A percentile compares a stretch with the other conserved stretches of the same genome.
Conservation (phyloP, 1,140 invertebrate species). For the Triops longicaudatus region DNA sequence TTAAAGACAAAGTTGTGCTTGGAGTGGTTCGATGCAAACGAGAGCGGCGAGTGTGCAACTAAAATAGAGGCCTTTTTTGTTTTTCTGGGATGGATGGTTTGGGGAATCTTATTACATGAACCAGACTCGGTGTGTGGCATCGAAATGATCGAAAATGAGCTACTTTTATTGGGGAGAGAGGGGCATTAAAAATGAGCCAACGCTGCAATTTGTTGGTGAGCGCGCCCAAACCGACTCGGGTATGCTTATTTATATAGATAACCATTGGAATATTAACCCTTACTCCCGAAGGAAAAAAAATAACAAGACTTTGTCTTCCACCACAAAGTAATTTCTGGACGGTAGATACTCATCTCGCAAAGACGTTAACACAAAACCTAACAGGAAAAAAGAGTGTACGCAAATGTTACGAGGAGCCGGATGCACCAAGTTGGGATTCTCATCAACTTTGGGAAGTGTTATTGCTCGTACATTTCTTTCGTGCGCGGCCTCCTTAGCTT, state of each 20-base stretch:
- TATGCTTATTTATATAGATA: background rate
- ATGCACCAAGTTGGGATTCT: background rate
- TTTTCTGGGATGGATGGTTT: background rate
- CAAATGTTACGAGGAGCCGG: background rate
- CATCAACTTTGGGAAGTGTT: background rate
- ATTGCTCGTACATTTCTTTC: background rate
- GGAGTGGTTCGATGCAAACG: background rate
- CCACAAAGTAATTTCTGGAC: background rate
- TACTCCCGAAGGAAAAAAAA: background rate
- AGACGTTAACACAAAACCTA: background rate
- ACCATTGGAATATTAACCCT: background rate
- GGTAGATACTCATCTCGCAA: background rate
- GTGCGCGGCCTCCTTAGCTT: background rate
- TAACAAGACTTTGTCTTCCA: background rate
- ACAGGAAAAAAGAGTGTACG: background rate
- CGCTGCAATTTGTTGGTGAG: background rate
- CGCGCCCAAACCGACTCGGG: background rate
- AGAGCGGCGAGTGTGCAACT: background rate
- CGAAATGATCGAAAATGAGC: constrained; percentile 12
- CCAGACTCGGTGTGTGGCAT: constrained; percentile 9
- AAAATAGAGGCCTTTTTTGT: constrained; percentile 11
- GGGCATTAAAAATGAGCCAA: background rate
- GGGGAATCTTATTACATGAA: background rate
- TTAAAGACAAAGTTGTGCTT: no score
- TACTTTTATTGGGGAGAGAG: constrained; percentile 10